Conservation (phyloP, 1,140 invertebrate species). For the Frieseomelitta varia region DNA sequence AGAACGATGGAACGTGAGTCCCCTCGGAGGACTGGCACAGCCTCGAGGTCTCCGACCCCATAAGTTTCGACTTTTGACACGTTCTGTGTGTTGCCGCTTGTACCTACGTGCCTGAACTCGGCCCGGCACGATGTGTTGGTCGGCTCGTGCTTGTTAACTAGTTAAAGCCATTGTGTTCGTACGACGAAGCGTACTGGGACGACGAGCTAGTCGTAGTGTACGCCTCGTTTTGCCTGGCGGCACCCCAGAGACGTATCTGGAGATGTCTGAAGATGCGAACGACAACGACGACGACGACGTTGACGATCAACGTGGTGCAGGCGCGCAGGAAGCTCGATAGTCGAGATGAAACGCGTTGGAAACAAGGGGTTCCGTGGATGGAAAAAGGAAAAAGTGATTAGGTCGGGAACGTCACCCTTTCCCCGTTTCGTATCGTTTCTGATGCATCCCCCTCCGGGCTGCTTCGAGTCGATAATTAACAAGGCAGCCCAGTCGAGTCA, state of each 20-base stretch:
- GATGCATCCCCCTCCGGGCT: conserved; percentile 29
- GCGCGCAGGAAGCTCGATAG: conserved; percentile 17
- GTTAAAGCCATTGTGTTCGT: conserved; percentile 67
- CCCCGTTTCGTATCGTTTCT: conserved; percentile 51
- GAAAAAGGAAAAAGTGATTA: conserved; percentile 76
- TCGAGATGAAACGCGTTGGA: conserved; percentile 74
- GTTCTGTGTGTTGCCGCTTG: conserved; percentile 24
- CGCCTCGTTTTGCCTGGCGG: conserved; percentile 21
- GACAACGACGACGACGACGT: background rate
- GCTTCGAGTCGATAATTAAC: conserved; percentile 81
- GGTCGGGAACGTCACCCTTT: conserved; percentile 62
- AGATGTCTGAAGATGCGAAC: conserved; percentile 56
- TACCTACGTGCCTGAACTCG: conserved; percentile 37
- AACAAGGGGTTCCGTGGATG: conserved; percentile 68
- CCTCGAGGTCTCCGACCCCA: conserved; percentile 27
- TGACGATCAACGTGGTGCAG: background rate
- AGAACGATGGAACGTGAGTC: background rate
- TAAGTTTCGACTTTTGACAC: conserved; percentile 60
- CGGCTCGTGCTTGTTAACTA: conserved; percentile 59
- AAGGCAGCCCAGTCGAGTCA: conserved; percentile 60
- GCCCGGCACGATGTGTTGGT: conserved; percentile 23
- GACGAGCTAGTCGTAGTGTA: background rate
- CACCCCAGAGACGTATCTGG: conserved; percentile 58
- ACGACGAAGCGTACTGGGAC: conserved; percentile 14
- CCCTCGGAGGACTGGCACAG: background rate